Evolutionary conservation across 2,888 invertebrate genomes (phyloP).

Genomic region (Himalopsyche anomala): DNA sequence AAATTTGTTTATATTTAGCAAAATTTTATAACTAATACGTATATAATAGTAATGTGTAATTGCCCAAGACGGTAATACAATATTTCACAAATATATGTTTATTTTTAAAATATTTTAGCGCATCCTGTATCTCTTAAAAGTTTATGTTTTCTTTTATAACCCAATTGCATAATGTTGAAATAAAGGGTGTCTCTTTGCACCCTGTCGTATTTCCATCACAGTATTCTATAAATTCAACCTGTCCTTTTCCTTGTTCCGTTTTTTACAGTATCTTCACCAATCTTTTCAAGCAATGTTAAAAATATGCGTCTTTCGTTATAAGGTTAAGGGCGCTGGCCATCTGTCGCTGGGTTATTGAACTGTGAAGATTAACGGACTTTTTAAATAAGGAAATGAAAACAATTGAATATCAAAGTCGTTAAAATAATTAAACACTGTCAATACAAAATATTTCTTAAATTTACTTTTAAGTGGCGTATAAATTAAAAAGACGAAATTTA

Average conservation of each 20-base stretch:
- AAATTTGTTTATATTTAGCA: no score
- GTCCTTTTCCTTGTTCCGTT: neutral
- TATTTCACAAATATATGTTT: no score
- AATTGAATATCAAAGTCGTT: conserved; percentile 23
- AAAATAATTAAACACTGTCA: conserved; percentile 41
- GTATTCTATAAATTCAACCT: neutral
- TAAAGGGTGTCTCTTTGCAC: neutral
- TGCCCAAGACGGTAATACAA: no score
- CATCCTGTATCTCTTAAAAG: neutral
- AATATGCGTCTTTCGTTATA: neutral
- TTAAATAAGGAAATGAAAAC: neutral
- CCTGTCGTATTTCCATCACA: neutral
- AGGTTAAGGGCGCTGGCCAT: conserved; percentile 49
- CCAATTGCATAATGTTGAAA: neutral
- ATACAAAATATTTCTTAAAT: neutral
- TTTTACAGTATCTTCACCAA: neutral
- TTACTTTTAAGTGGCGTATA: neutral
- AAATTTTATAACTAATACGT: no score
- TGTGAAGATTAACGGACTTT: conserved; percentile 57
- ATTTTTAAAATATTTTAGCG: neutral
- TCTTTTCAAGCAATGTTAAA: neutral
- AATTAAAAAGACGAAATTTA: no score
- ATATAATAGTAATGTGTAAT: no score
- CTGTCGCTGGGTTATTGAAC: conserved; percentile 59
- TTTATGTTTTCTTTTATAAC: neutral